Conservation (phyloP, 2,888 invertebrate genomes). For the Desoria tigrina region DNA sequence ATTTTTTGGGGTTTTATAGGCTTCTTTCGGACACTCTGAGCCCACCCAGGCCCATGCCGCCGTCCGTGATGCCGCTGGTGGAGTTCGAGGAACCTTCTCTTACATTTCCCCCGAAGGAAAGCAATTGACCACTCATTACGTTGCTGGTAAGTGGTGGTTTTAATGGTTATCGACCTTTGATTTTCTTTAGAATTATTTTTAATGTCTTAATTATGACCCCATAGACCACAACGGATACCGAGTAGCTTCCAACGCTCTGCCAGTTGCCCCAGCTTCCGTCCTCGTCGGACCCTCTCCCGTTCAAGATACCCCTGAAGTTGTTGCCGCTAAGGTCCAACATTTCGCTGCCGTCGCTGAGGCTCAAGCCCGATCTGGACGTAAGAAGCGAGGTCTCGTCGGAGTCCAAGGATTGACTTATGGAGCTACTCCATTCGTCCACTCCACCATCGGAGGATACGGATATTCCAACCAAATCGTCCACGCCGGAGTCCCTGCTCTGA, state of each 20-base stretch:
- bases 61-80: conserved; percentile 54
- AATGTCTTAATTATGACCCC: too few relatives aligned
- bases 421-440: conserved; percentile 53
- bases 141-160: conserved; percentile 55
- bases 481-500: conserved; percentile 30
- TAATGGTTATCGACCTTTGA: too few relatives aligned
- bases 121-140: conserved; percentile 57
- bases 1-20: neutral
- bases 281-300: conserved; percentile 53
- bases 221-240: conserved; percentile 58
- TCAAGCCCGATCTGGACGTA: conserved; percentile 50
- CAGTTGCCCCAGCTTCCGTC: conserved; percentile 52
- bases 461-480: conserved; percentile 26
- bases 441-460: conserved; percentile 36
- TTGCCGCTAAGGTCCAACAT: conserved; percentile 58
- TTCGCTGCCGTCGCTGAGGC: conserved; percentile 57
- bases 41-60: conserved; percentile 57
- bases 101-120: conserved; percentile 60
- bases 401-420: conserved; percentile 9
- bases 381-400: conserved; percentile 49
- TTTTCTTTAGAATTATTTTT: too few relatives aligned
- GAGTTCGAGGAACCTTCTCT: conserved; percentile 54
- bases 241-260: conserved; percentile 59
- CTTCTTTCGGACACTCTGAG: conserved; percentile 52
- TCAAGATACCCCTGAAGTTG: conserved; percentile 60